phyloP scores from a whole-genome alignment of 2,797 vertebrate genomes.

The Staurois parvus region DNA sequence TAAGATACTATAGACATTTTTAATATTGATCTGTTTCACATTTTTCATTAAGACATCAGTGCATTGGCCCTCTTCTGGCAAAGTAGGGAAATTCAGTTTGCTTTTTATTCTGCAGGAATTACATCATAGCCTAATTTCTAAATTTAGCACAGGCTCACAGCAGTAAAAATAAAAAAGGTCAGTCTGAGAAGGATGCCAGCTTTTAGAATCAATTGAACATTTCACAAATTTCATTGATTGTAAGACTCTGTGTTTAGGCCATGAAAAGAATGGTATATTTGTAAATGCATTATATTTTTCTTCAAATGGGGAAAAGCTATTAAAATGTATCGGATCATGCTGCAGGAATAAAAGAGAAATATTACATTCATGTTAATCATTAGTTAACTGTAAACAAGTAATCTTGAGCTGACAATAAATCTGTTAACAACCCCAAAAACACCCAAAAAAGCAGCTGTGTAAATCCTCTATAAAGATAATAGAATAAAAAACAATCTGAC shows the following conservation, averaged over 20 bases:
- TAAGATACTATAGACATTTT: neutral
- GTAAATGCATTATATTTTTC: neutral
- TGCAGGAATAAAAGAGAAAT: neutral
- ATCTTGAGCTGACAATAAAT: too few relatives aligned
- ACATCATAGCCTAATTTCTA: conserved; percentile 57
- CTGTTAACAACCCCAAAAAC: too few relatives aligned
- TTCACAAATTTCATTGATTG: conserved; percentile 3
- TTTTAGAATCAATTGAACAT: conserved; percentile 12
- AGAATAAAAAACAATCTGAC: too few relatives aligned
- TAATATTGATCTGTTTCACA: neutral
- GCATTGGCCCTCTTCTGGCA: conserved; percentile 47
- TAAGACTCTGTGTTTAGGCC: neutral
- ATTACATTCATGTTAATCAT: too few relatives aligned
- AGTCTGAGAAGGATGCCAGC: conserved; percentile 31
- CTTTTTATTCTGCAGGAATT: conserved; percentile 54
- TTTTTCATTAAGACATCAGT: neutral
- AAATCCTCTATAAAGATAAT: too few relatives aligned
- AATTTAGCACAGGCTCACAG: conserved; percentile 42
- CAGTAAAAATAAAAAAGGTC: conserved; percentile 52
- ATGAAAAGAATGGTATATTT: conserved; percentile 1
- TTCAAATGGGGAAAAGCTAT: neutral
- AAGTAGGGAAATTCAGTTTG: neutral
- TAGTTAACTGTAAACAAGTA: too few relatives aligned
- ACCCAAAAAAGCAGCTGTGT: too few relatives aligned
- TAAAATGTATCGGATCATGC: neutral